Conservation (phyloP, 2,113 vertebrate species). For the Salminus brasiliensis region DNA sequence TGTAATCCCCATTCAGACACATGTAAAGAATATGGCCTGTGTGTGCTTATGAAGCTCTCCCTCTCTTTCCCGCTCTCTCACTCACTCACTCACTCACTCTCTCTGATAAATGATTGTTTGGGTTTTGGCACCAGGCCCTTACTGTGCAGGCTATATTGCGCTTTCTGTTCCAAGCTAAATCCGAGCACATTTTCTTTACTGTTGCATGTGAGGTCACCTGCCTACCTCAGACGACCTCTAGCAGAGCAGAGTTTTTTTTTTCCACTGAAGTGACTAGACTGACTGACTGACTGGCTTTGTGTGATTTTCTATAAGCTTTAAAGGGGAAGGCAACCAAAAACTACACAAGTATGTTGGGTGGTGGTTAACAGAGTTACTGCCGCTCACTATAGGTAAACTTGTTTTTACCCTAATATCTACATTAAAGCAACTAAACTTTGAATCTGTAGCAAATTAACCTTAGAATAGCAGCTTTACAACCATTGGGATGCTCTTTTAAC, state of each 20-base stretch:
- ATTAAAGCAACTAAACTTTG: too few species aligned
- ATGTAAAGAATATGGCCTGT: not conserved
- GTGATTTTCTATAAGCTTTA: not conserved
- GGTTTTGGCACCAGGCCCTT: slow-evolving; percentile 17
- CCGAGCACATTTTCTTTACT: not conserved
- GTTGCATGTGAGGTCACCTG: slow-evolving; percentile 10
- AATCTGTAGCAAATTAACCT: too few species aligned
- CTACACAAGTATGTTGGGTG: too few species aligned
- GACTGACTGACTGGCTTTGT: too few species aligned
- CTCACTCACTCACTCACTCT: not conserved
- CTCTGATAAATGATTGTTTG: not conserved
- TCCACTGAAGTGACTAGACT: too few species aligned
- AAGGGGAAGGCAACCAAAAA: too few species aligned
- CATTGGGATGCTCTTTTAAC: too few species aligned
- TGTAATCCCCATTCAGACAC: not conserved
- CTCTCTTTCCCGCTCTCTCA: not conserved
- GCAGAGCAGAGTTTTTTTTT: not conserved
- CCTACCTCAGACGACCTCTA: not conserved
- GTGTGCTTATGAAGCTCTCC: not conserved
- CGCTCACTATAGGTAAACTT: too few species aligned
- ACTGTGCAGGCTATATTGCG: slow-evolving; percentile 19
- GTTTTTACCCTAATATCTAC: too few species aligned
- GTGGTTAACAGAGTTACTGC: too few species aligned
- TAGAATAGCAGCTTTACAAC: too few species aligned
- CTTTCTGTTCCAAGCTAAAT: slow-evolving; percentile 25